Percentiles rank a stretch among this genome's conserved stretches.
Conservation (phyloP, 2,113 vertebrate genomes). For the Aegotheles bennettii region DNA sequence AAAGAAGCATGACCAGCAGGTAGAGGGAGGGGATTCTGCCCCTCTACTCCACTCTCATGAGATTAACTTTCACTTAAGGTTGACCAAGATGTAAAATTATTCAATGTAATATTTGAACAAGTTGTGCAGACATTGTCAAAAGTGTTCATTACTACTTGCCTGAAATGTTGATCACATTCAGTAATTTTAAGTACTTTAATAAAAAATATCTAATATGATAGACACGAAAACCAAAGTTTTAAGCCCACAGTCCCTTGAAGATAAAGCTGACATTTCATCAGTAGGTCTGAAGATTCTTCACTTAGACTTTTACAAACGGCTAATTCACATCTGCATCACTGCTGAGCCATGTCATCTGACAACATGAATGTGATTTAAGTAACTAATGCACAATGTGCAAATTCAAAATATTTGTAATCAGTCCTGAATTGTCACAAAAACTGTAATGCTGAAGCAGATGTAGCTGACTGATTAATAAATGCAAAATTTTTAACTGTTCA, state of each 20-base stretch:
- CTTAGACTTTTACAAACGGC: neutral
- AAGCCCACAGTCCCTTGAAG: neutral
- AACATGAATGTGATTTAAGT: neutral
- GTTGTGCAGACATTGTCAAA: neutral
- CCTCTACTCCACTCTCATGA: too few species aligned
- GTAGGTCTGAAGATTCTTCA: neutral
- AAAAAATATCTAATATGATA: neutral
- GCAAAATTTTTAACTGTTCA: neutral
- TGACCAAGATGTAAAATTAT: neutral
- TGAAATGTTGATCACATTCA: neutral
- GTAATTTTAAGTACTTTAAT: neutral
- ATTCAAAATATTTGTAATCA: neutral
- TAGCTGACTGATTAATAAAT: neutral
- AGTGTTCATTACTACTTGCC: neutral
- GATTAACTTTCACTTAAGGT: neutral
- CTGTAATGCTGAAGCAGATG: neutral
- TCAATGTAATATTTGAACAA: neutral
- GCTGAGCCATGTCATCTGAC: neutral
- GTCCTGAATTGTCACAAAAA: neutral
- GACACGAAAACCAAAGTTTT: neutral
- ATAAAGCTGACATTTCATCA: neutral
- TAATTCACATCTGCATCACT: neutral
- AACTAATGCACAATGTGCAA: neutral
- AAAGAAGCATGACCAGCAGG: too few species aligned
- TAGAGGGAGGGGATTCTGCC: too few species aligned